Conservation (phyloP, 1,140 invertebrate species). For the Diprion similis region DNA sequence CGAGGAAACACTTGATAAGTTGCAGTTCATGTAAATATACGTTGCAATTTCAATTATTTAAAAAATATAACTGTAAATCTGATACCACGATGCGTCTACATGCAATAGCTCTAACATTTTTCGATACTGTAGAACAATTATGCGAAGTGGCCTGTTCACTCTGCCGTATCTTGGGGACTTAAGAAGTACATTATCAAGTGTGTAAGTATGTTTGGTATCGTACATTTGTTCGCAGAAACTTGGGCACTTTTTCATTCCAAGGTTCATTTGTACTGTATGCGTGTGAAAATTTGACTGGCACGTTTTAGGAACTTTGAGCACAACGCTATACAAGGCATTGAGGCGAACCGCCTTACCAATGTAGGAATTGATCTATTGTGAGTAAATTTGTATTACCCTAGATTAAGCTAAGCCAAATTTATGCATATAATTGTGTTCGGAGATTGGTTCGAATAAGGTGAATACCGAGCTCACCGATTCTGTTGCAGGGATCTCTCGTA, state of each 20-base stretch:
- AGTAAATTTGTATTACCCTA: too few species aligned
- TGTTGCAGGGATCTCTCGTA: slow-evolving; percentile 65
- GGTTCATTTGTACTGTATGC: too few species aligned
- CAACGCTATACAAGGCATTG: too few species aligned
- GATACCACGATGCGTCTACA: slow-evolving; percentile 7
- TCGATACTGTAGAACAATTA: slow-evolving; percentile 62
- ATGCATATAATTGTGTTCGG: not conserved
- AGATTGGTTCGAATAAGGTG: not conserved
- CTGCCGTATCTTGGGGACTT: slow-evolving; percentile 61
- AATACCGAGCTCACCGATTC: slow-evolving; percentile 18
- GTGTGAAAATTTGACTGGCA: too few species aligned
- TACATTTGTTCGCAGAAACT: too few species aligned
- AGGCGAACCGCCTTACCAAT: too few species aligned
- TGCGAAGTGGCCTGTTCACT: slow-evolving; percentile 61
- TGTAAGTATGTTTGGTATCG: slow-evolving; percentile 59
- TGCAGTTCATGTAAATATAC: slow-evolving; percentile 63
- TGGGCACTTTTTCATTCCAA: too few species aligned
- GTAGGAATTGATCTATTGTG: too few species aligned
- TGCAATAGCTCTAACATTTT: slow-evolving; percentile 16
- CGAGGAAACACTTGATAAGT: slow-evolving; percentile 54
- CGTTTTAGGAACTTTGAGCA: too few species aligned
- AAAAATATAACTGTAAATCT: not conserved
- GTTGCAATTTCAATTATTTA: not conserved
- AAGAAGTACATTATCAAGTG: slow-evolving; percentile 60
- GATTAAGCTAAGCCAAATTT: too few species aligned